Evolutionary conservation across 64 coral and sea anemone species (phyloP).

Genomic region (Platygyra sinensis): DNA sequence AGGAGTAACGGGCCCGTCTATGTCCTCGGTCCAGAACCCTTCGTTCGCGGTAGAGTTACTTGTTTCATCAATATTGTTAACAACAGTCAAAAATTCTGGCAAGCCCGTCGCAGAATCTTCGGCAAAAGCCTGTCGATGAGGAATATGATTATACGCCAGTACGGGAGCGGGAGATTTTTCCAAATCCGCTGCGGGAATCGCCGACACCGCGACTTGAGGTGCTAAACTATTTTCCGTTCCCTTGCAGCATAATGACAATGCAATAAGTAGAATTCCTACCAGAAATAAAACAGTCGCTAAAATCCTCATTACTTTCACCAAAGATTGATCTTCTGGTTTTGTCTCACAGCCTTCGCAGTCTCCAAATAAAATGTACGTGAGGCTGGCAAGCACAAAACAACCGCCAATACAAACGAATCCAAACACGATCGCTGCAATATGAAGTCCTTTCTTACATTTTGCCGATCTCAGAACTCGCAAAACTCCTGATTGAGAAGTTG

Average conservation of each 20-base stretch:
- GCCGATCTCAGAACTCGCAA: background rate
- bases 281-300: conserved; percentile 57
- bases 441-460: conserved; percentile 21
- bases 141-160: background rate
- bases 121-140: conserved; percentile 21
- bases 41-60: conserved; percentile 1
- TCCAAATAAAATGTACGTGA: conserved; percentile 63
- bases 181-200: background rate
- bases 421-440: conserved; percentile 21
- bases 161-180: conserved; percentile 40
- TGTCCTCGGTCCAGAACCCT: conserved; percentile 39
- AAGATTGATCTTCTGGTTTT: background rate
- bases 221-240: conserved; percentile 21
- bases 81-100: background rate
- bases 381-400: conserved; percentile 56
- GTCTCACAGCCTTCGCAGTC: conserved; percentile 39
- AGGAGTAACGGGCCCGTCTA: conserved; percentile 16
- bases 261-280: conserved; percentile 55
- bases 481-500: background rate
- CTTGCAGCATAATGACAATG: conserved; percentile 60
- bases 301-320: conserved; percentile 48
- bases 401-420: conserved; percentile 55
- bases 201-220: conserved; percentile 1
- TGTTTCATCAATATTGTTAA: background rate
- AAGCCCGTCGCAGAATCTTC: background rate